phyloP scores from a whole-genome alignment of 2,888 invertebrate species.

The Hypercompe scribonia region DNA sequence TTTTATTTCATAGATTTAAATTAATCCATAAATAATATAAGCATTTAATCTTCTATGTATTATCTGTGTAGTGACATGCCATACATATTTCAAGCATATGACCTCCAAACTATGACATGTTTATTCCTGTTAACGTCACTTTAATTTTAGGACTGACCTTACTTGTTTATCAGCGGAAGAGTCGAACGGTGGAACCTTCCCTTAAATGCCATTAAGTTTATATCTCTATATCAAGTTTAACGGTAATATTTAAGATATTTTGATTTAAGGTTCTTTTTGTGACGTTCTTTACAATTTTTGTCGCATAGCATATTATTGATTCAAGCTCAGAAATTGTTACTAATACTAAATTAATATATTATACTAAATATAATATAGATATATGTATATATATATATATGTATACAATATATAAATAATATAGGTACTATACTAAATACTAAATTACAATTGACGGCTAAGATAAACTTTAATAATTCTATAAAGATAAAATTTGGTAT shows the following conservation, averaged over 20 bases:
- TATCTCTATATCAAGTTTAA: conserved; percentile 20
- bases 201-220: conserved; percentile 30
- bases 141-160: conserved; percentile 41
- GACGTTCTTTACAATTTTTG: conserved; percentile 4
- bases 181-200: conserved; percentile 36
- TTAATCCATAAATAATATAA: not conserved
- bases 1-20: not conserved
- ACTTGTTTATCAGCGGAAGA: conserved; percentile 44
- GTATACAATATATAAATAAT: too few relatives aligned
- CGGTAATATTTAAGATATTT: conserved; percentile 8
- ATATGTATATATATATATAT: too few relatives aligned
- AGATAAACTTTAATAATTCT: too few relatives aligned
- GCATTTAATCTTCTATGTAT: conserved; percentile 2
- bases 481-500: too few relatives aligned
- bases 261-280: not conserved
- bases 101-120: conserved; percentile 40
- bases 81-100: conserved; percentile 36
- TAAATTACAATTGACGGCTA: too few relatives aligned
- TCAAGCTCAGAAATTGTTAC: too few relatives aligned
- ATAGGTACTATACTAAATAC: too few relatives aligned
- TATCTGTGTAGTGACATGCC: conserved; percentile 25
- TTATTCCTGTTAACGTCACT: conserved; percentile 47
- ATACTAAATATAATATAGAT: too few relatives aligned
- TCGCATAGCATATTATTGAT: too few relatives aligned
- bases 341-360: too few relatives aligned